Base-by-base conservation (phyloP, 2,113 vertebrate genomes). In the Petrocephalus zakoni region DNA sequence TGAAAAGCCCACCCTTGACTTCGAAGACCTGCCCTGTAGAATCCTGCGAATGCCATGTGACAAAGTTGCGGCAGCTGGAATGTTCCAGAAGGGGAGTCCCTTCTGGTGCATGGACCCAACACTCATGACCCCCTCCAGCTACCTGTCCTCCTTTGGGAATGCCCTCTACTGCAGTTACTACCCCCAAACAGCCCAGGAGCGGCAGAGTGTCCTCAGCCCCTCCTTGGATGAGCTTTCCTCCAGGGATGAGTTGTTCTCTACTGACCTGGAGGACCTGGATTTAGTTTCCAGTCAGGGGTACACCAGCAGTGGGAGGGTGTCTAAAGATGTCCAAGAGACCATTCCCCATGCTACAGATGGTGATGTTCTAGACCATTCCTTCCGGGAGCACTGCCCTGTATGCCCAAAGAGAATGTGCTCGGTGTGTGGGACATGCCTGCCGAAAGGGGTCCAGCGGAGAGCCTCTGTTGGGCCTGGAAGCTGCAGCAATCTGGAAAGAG, bases 211-310 rank as follows among this genome's bases (percentile, higher is more conserved):
- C 52, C 90, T 93, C 55, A 93, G 92, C 61, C 91, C 91, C 7
- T 93, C 93, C 53, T 82, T 93, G 34, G 92, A 93, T 64, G 93
- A 93, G 86, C 89, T 93, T 1, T 94, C 93, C 10, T 94, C 93
- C 83, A 92, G 90, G 68, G 93, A 93, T 56, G 93, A 94, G 72
- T 86, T 93, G 68, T 92, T 93, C 49, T 92, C 92, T 51, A 92
- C 92, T 2, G 93, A 94, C 29, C 75, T 91, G 0, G 93, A 93
- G 64, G 92, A 93, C 49, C 37, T 90, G 1, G 92, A 92, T 25
- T 51, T 90, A 0, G 37, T 91, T 8, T 85, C 91, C 21, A 88
- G 89, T 9, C 90, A 89, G 5, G 58, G 89, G 2, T 91, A 88
- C 15, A 68, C 88, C 2, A 88, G 90, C 29, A 90, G 91, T 1